Percentiles rank a stretch among this genome's conserved stretches.
Conservation (phyloP, 2,888 invertebrate genomes). For the Himalopsyche tibetana region DNA sequence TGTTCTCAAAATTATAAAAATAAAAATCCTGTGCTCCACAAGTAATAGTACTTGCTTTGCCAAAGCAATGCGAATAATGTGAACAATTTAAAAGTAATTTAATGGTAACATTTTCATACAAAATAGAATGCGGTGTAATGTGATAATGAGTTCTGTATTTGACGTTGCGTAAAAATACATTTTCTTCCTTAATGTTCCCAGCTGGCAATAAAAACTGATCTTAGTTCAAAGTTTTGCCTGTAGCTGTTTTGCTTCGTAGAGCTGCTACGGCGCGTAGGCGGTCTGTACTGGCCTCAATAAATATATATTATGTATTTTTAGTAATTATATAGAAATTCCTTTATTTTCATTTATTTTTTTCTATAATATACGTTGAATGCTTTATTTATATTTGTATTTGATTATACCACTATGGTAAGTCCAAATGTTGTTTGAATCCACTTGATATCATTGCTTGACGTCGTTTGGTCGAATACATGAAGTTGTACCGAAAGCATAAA, state of each 20-base stretch:
- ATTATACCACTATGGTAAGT: too few relatives aligned
- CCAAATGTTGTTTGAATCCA: too few relatives aligned
- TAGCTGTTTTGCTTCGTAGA: conserved; percentile 12
- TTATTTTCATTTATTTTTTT: neutral
- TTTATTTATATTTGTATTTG: too few relatives aligned
- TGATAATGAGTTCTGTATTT: conserved; percentile 52
- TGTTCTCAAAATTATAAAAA: neutral
- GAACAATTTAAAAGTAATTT: conserved; percentile 26
- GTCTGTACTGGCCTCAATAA: neutral
- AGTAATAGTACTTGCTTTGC: neutral
- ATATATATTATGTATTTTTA: neutral
- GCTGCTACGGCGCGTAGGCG: neutral
- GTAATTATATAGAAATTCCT: neutral
- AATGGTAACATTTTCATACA: conserved; percentile 19
- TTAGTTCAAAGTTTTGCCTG: conserved; percentile 12
- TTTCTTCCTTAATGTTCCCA: conserved; percentile 45
- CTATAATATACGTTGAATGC: neutral
- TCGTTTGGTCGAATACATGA: too few relatives aligned
- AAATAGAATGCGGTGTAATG: conserved; percentile 45
- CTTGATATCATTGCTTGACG: too few relatives aligned
- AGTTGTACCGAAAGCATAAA: too few relatives aligned
- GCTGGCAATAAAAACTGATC: conserved; percentile 37
- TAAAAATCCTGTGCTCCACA: neutral
- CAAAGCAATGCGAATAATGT: conserved; percentile 16
- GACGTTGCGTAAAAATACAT: conserved; percentile 47